Percentiles rank a stretch among this genome's conserved stretches.
phyloP scores from a whole-genome alignment of 1,140 invertebrate species.

The Aphidius gifuensis region DNA sequence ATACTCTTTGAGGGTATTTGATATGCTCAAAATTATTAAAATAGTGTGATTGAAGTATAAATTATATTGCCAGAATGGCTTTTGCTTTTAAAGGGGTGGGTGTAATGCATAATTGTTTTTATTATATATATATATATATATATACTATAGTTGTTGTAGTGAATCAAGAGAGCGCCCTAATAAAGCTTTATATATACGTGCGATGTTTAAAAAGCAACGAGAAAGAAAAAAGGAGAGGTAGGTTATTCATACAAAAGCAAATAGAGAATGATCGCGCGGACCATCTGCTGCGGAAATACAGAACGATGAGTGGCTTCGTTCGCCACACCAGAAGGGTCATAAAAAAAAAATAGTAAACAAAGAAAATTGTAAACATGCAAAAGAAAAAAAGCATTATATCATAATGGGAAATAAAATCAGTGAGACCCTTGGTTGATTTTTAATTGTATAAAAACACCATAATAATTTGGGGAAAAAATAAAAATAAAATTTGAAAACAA shows the following conservation, averaged over 20 bases:
- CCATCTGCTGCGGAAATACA: conserved; percentile 24
- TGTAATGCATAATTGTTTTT: conserved; percentile 9
- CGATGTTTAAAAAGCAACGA: conserved; percentile 9
- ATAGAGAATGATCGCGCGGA: background rate
- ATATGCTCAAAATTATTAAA: background rate
- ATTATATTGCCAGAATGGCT: conserved; percentile 8
- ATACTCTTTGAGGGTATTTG: no score
- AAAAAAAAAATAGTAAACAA: conserved; percentile 1
- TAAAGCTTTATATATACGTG: conserved; percentile 12
- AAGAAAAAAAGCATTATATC: background rate
- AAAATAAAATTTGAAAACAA: background rate
- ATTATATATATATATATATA: no score
- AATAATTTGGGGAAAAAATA: conserved; percentile 19
- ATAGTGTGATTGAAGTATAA: conserved; percentile 1
- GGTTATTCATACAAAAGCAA: background rate
- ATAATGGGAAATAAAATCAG: background rate
- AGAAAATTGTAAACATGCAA: background rate
- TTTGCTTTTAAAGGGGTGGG: background rate
- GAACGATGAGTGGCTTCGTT: conserved; percentile 22
- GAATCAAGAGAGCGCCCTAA: conserved; percentile 12
- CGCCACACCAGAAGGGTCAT: background rate
- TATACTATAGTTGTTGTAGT: background rate
- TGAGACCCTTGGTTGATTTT: conserved; percentile 2
- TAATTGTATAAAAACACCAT: conserved; percentile 9
- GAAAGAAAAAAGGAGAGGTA: background rate